Percentiles rank a stretch among this genome's conserved stretches.
Evolutionary conservation across 2,113 vertebrate genomes (phyloP).

Genomic region (Apteryx mantelli): DNA sequence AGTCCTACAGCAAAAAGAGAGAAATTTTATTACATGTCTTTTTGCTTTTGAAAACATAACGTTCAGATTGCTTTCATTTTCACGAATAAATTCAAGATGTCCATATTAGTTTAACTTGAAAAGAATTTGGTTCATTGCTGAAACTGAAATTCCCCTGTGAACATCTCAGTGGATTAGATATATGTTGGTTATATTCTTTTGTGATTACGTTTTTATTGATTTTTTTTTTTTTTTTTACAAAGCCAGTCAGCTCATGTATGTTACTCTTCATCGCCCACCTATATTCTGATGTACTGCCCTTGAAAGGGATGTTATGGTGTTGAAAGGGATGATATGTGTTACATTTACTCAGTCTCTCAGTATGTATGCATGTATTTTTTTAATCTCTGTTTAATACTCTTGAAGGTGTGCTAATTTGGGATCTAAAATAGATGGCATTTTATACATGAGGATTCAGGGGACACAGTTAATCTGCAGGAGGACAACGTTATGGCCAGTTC

Average conservation of each 20-base stretch:
- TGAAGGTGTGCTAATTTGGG: background rate
- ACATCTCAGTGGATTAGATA: background rate
- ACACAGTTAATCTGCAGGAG: background rate
- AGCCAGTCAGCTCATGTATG: background rate
- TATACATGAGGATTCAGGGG: background rate
- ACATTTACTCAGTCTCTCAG: background rate
- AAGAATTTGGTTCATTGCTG: slow-evolving; percentile 60
- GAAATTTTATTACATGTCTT: slow-evolving; percentile 54
- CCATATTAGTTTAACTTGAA: slow-evolving; percentile 50
- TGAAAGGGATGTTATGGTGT: background rate
- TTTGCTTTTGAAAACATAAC: slow-evolving; percentile 44
- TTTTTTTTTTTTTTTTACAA: background rate
- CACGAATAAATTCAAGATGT: slow-evolving; percentile 62
- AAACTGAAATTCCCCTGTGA: slow-evolving; percentile 43
- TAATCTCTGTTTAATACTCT: background rate
- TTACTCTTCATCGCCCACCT: slow-evolving; percentile 24
- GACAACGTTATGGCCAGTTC: rapidly evolving
- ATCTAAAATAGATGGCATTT: background rate
- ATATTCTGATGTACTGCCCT: background rate
- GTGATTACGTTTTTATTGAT: slow-evolving; percentile 63
- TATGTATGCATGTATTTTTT: background rate
- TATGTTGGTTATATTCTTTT: slow-evolving; percentile 38
- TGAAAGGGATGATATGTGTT: background rate
- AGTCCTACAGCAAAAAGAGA: background rate
- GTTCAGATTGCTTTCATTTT: slow-evolving; percentile 39